Conservation (phyloP, 1,140 invertebrate species). For the Aphelinus certus region DNA sequence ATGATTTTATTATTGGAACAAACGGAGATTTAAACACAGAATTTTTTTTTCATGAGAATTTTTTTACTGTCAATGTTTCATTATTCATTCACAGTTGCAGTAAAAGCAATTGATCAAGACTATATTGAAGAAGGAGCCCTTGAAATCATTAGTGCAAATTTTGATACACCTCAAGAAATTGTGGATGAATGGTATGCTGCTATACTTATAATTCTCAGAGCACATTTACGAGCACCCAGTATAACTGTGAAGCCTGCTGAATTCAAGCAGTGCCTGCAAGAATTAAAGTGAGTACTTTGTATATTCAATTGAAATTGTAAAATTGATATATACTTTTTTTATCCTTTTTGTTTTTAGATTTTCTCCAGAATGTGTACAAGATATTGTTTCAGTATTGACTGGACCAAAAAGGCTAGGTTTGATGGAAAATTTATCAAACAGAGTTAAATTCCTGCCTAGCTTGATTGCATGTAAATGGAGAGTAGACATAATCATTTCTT, state of each 20-base stretch:
- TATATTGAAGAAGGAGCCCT: conserved; percentile 58
- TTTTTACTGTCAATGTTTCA: conserved; percentile 25
- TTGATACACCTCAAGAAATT: conserved; percentile 49
- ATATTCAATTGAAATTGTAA: neutral
- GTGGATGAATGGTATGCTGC: conserved; percentile 60
- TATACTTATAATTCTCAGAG: conserved; percentile 55
- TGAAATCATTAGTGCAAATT: conserved; percentile 58
- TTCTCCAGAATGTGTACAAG: conserved; percentile 56
- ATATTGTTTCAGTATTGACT: conserved; percentile 56
- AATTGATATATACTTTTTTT: conserved; percentile 12
- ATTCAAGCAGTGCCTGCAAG: conserved; percentile 57
- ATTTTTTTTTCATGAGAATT: neutral
- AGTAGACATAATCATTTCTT: conserved; percentile 59
- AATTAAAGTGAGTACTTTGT: conserved; percentile 53
- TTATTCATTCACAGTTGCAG: conserved; percentile 53
- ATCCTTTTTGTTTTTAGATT: conserved; percentile 49
- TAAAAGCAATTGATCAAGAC: conserved; percentile 60
- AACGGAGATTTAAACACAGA: conserved; percentile 13
- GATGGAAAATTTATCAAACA: conserved; percentile 50
- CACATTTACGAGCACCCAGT: conserved; percentile 45
- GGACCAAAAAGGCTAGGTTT: conserved; percentile 52
- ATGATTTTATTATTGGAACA: too few relatives aligned
- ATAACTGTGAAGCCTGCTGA: conserved; percentile 52
- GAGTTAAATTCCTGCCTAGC: conserved; percentile 51
- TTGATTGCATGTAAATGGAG: conserved; percentile 58